These are phyloP conservation scores for Melieria omissa DNA, from an alignment of 2,888 invertebrate genomes.

Conservation along the genomic window DNA sequence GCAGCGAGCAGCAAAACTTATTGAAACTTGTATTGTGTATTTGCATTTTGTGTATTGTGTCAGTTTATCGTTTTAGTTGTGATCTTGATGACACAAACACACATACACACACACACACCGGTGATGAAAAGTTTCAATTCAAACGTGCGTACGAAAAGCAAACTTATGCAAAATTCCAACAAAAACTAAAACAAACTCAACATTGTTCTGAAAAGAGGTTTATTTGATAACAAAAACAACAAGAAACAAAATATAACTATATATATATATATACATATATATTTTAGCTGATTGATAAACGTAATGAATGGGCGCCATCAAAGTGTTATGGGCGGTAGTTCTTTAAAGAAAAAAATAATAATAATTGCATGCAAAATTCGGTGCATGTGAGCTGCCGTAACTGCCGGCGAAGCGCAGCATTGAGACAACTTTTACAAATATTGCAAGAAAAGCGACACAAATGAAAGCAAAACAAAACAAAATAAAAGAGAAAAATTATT, in stretches of 20 bases:
- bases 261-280: conserved; percentile 21
- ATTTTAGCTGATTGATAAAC: conserved; percentile 35
- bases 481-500: conserved; percentile 27
- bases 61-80: too few relatives aligned
- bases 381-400: conserved; percentile 4
- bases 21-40: too few relatives aligned
- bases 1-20: too few relatives aligned
- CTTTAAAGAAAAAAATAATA: conserved; percentile 37
- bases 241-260: conserved; percentile 5
- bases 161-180: conserved; percentile 51
- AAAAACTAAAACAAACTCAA: conserved; percentile 30
- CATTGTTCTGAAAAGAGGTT: too few relatives aligned
- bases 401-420: background rate
- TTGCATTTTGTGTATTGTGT: too few relatives aligned
- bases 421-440: conserved; percentile 40
- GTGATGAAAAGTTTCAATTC: conserved; percentile 39
- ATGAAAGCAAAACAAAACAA: conserved; percentile 2
- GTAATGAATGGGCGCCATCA: too few relatives aligned
- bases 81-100: too few relatives aligned
- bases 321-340: too few relatives aligned
- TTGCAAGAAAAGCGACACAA: conserved; percentile 31
- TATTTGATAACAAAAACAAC: too few relatives aligned
- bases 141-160: conserved; percentile 60
- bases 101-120: conserved; percentile 9
- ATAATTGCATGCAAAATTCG: conserved; percentile 35